A percentile compares a stretch with the other conserved stretches of the same genome.
Conservation (phyloP, 2,113 vertebrate genomes). For the Odontophorus gujanensis region DNA sequence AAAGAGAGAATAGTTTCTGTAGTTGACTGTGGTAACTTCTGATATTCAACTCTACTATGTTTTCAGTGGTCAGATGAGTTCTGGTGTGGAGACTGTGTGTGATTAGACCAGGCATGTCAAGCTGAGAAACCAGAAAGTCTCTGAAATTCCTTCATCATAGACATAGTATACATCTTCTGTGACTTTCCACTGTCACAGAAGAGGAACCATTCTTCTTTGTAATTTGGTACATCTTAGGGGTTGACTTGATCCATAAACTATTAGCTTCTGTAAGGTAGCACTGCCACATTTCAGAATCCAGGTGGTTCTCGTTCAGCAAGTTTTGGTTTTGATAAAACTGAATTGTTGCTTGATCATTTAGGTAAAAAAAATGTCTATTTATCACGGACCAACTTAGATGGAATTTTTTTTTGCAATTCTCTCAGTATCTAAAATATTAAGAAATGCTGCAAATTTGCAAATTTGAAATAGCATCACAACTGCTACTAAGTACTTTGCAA, state of each 20-base stretch:
- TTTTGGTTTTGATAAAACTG: not conserved
- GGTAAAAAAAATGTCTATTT: not conserved
- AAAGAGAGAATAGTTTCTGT: not conserved
- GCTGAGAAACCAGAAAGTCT: not conserved
- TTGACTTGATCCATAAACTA: rapidly evolving
- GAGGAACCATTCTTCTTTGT: not conserved
- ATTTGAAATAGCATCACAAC: not conserved
- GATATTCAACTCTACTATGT: not conserved
- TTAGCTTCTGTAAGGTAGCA: not conserved
- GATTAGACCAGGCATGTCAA: not conserved
- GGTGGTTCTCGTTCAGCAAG: not conserved
- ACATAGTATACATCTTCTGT: rapidly evolving
- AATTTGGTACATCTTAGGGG: rapidly evolving
- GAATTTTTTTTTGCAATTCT: not conserved
- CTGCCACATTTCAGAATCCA: not conserved
- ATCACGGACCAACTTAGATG: not conserved
- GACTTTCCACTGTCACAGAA: not conserved
- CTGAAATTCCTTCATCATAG: not conserved
- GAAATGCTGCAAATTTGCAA: not conserved
- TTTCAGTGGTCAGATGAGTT: not conserved
- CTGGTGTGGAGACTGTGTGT: rapidly evolving
- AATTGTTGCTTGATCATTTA: not conserved
- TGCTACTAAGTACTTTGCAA: not conserved
- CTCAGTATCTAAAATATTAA: not conserved
- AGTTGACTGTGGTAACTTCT: not conserved